Percentiles rank a stretch among this genome's conserved stretches.
Conservation (phyloP, 2,113 vertebrate species). For the Gnathonemus echidnorhynchus region DNA sequence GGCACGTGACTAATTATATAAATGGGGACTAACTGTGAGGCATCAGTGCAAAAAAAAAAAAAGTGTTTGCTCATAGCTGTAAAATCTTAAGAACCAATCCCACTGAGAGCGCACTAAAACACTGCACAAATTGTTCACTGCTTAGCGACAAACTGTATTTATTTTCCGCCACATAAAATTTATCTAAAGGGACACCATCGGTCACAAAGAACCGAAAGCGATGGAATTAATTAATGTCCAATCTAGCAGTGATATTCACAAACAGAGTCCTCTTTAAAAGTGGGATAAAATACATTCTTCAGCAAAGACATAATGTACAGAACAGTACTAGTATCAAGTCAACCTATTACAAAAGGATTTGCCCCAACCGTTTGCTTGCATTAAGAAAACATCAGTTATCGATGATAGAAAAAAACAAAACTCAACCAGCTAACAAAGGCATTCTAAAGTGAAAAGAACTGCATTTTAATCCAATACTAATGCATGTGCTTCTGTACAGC, state of each 20-base stretch:
- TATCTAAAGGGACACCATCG: not conserved
- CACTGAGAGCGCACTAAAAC: not conserved
- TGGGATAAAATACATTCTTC: not conserved
- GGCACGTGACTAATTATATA: not conserved
- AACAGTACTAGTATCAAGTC: not conserved
- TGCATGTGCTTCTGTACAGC: not conserved
- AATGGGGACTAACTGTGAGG: not conserved
- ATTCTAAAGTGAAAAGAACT: not conserved
- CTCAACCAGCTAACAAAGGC: not conserved
- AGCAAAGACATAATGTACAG: not conserved
- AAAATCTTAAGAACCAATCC: not conserved
- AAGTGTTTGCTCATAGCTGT: not conserved
- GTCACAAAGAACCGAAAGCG: not conserved
- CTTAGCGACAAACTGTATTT: not conserved
- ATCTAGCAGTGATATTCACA: not conserved
- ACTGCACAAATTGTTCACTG: not conserved
- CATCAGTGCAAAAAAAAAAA: not conserved
- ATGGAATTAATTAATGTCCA: not conserved
- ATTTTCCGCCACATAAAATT: not conserved
- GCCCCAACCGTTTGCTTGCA: not conserved
- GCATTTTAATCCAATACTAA: not conserved
- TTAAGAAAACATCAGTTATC: not conserved
- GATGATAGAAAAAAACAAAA: not conserved
- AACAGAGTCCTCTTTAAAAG: not conserved
- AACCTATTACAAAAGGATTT: not conserved